phyloP scores from a whole-genome alignment of 1,140 invertebrate genomes.

The Apis dorsata region DNA sequence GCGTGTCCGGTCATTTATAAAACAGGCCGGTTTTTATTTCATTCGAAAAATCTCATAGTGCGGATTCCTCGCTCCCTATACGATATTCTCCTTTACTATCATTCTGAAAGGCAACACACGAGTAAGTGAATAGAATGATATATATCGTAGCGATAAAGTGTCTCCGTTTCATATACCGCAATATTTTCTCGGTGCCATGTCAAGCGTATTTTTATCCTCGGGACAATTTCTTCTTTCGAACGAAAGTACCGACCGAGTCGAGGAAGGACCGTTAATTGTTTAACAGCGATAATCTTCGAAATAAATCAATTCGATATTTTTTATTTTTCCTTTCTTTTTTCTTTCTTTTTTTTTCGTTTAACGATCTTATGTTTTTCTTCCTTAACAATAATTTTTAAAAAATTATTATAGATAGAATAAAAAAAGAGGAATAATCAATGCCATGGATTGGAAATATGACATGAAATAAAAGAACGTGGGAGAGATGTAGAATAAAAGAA shows the following conservation, averaged over 20 bases:
- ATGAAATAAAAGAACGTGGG: too few species aligned
- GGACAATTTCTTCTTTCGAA: constrained; percentile 24
- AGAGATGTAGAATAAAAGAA: too few species aligned
- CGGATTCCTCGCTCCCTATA: constrained; percentile 8
- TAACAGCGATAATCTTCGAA: background rate
- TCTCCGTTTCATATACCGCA: constrained; percentile 42
- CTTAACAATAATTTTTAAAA: background rate
- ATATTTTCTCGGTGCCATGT: constrained; percentile 27
- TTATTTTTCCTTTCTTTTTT: background rate
- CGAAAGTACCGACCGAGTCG: background rate
- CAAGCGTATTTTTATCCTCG: constrained; percentile 27
- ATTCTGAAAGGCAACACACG: constrained; percentile 28
- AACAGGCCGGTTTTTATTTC: constrained; percentile 24
- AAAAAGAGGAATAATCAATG: too few species aligned
- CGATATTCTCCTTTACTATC: constrained; percentile 14
- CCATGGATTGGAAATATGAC: too few species aligned
- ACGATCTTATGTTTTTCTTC: background rate
- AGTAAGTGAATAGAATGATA: constrained; percentile 47
- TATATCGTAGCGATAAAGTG: constrained; percentile 40
- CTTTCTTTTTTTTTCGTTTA: too few species aligned
- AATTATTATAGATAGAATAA: background rate
- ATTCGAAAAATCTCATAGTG: constrained; percentile 19
- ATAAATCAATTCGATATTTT: background rate
- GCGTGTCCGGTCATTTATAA: constrained; percentile 10
- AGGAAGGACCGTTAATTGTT: constrained; percentile 8